These are phyloP conservation scores for Microctenopoma lineatum DNA, from an alignment of 2,797 vertebrate genomes.

Conservation along the genomic window DNA sequence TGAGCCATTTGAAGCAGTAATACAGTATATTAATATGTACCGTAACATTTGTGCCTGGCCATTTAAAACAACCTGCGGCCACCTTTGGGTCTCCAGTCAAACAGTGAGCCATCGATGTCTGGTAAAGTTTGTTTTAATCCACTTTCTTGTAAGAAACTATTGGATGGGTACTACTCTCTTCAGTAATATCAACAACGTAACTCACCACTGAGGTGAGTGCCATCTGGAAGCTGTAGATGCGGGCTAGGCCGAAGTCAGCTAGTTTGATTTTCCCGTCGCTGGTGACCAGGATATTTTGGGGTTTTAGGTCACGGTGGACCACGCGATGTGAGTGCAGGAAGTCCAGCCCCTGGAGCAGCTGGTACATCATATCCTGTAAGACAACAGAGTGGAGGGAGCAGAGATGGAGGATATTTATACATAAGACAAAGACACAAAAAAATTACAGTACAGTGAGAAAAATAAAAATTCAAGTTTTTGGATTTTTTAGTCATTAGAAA, in stretches of 20 bases:
- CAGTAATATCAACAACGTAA: constrained; percentile 24
- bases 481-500: not conserved
- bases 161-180: constrained; percentile 11
- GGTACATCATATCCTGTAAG: constrained; percentile 97
- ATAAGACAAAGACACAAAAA: constrained; percentile 25
- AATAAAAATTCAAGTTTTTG: not conserved
- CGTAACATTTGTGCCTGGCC: constrained; percentile 15
- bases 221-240: constrained; percentile 99
- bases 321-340: constrained; percentile 98
- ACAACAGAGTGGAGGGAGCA: constrained; percentile 17
- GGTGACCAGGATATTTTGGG: constrained; percentile 98
- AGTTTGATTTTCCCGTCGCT: constrained; percentile 97
- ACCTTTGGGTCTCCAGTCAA: constrained; percentile 3
- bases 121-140: constrained; percentile 25
- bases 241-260: constrained; percentile 96
- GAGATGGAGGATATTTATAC: not conserved
- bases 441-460: not conserved
- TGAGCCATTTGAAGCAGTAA: no score
- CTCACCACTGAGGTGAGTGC: constrained; percentile 99
- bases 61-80: constrained; percentile 36
- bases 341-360: constrained; percentile 96
- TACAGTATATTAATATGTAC: no score
- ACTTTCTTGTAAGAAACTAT: constrained; percentile 14
- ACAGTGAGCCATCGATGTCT: not conserved
- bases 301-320: constrained; percentile 97